Evolutionary conservation across 2,888 invertebrate genomes (phyloP), one percentile per base, ranked within the genome.

Genomic region (Adineta ricciae): DNA sequence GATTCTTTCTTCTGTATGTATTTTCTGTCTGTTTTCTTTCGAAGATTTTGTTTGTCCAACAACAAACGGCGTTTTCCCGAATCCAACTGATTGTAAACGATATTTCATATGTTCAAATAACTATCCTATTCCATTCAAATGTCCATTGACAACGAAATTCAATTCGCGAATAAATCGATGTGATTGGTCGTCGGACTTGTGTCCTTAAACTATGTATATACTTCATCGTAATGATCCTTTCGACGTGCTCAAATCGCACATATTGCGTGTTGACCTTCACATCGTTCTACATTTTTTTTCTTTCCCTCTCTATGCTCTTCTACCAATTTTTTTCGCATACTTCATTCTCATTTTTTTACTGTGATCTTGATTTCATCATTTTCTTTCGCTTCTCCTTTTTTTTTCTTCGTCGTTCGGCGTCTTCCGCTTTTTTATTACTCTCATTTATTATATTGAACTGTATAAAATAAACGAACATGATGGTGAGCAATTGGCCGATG

Each of bases 201-300:
- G 41, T 41, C 64, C 64, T 64, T 64, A 64, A 64, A 64, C 64
- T 64, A 19, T 64, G 64, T 64, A 64, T 64, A 64, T 64, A 32
- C 27, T 64, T 64, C 36, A 64, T 32, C 64, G 32, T 64, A 64
- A 64, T 64, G 64, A 64, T 64, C 64, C 64, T 64, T 64, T 64
- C 64, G 64, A 64, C 64, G 64, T 64, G 64, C 64, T 64, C 64
- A 64, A 64, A 64, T 64, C 64, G 27, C 36, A 19, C 24, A 64
- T 36, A 32, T 64, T 64, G 64, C 64, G 64, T 64, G 32, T n/a
- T 64, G 64, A 32, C 64, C 64, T 64, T 64, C 64, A 64, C 64
- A 32, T 64, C 64, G 64, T 64, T 32, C 64, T 36, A 36, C 32
- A 1, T 32, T 64, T 32, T 36, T 64, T 36, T 64, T 64, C 54